These are phyloP conservation scores for Apistogramma diplotaenia DNA, from an alignment of 2,113 vertebrate species.

Conservation along the genomic window DNA sequence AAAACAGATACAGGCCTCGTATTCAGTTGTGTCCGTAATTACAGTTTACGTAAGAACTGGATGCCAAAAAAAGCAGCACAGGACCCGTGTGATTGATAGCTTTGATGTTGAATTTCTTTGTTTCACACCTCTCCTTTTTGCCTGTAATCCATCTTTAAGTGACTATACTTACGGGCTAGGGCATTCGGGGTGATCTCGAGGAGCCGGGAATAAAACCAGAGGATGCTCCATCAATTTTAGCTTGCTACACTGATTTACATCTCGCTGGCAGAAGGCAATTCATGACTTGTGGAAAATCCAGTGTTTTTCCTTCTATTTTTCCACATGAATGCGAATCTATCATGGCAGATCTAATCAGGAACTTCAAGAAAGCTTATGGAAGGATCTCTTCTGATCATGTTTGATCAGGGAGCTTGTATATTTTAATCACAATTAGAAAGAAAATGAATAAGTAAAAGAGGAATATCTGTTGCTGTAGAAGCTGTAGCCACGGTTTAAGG, in stretches of 20 bases:
- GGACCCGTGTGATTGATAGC: conserved; percentile 35
- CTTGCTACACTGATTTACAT: conserved; percentile 74
- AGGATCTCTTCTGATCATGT: conserved; percentile 34
- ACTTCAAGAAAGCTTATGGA: conserved; percentile 25
- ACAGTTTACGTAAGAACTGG: conserved; percentile 24
- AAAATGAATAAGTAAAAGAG: conserved; percentile 3
- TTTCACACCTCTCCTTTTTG: conserved; percentile 40
- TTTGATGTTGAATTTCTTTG: conserved; percentile 42
- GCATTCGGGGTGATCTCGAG: conserved; percentile 38
- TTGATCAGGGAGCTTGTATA: conserved; percentile 22
- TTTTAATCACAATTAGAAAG: conserved; percentile 43
- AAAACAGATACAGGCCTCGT: conserved; percentile 35
- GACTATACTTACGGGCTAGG: conserved; percentile 27
- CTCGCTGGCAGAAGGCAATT: conserved; percentile 67
- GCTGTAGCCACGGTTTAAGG: conserved; percentile 7
- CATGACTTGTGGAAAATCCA: conserved; percentile 68
- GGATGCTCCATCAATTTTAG: conserved; percentile 73
- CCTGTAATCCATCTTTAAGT: conserved; percentile 51
- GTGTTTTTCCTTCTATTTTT: conserved; percentile 38
- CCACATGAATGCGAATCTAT: conserved; percentile 50
- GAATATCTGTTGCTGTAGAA: conserved; percentile 10
- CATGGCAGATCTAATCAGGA: conserved; percentile 52
- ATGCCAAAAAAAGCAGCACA: neutral
- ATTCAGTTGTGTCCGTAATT: conserved; percentile 31
- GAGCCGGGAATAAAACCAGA: conserved; percentile 65